Evolutionary conservation across 2,888 invertebrate genomes (phyloP).

Genomic region (Hydroisotoma schaefferi): DNA sequence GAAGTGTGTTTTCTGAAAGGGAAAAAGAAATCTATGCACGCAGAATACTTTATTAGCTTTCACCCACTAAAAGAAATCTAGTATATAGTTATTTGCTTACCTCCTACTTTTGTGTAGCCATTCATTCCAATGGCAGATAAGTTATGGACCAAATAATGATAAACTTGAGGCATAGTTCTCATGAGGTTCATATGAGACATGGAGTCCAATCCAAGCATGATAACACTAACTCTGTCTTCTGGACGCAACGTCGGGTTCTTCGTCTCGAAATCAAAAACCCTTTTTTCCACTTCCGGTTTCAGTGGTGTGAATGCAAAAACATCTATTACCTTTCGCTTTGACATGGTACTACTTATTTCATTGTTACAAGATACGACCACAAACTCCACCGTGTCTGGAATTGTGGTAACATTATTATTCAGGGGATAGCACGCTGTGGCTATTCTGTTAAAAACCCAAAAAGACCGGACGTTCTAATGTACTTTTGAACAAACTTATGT

Average conservation of each 20-base stretch:
- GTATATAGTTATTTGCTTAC: too few relatives aligned
- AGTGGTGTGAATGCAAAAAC: conserved; percentile 28
- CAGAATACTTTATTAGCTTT: neutral
- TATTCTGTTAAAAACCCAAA: too few relatives aligned
- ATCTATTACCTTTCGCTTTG: conserved; percentile 29
- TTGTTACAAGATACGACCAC: conserved; percentile 25
- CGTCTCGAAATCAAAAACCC: too few relatives aligned
- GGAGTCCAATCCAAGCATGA: conserved; percentile 79
- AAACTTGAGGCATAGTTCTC: conserved; percentile 55
- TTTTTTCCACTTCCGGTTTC: conserved; percentile 20
- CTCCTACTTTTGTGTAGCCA: conserved; percentile 86
- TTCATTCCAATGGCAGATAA: conserved; percentile 70
- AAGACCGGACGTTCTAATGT: too few relatives aligned
- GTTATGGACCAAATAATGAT: conserved; percentile 59
- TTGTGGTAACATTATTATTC: neutral
- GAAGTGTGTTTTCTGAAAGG: conserved; percentile 76
- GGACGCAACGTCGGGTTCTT: too few relatives aligned
- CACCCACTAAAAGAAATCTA: neutral
- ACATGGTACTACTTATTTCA: too few relatives aligned
- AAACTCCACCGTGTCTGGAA: conserved; percentile 19
- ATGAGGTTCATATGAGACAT: conserved; percentile 80
- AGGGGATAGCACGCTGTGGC: neutral
- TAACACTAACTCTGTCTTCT: conserved; percentile 56
- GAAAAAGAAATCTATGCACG: neutral
- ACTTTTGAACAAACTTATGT: too few relatives aligned